Evolutionary conservation across 2,797 vertebrate species (phyloP).

Genomic region (Acanthiza pusilla): DNA sequence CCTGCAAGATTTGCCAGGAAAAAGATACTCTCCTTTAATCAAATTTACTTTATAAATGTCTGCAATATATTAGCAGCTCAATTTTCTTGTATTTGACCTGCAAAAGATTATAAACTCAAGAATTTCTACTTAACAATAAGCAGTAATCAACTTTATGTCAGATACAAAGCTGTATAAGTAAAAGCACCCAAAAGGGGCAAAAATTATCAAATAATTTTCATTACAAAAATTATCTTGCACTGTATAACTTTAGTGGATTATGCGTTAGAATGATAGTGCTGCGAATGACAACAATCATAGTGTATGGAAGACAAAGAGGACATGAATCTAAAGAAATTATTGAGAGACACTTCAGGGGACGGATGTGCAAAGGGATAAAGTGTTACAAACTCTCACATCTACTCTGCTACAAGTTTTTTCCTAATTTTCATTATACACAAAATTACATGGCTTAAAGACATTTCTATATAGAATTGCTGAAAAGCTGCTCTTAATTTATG

Average conservation of each 20-base stretch:
- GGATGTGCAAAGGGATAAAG: background rate
- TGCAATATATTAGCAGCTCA: background rate
- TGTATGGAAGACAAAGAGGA: conserved; percentile 5
- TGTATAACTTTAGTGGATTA: background rate
- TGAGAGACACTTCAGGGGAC: background rate
- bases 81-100: background rate
- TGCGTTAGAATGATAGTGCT: conserved; percentile 3
- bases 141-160: background rate
- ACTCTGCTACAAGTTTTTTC: background rate
- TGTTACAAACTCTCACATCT: background rate
- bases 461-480: background rate
- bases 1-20: background rate
- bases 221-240: background rate
- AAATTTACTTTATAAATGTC: background rate
- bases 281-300: conserved; percentile 26
- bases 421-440: background rate
- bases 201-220: background rate
- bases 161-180: background rate
- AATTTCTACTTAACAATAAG: background rate
- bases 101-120: background rate
- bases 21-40: background rate
- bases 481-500: background rate
- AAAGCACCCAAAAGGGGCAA: background rate
- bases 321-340: background rate
- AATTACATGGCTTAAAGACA: background rate